Percentiles rank a stretch among this genome's conserved stretches.
phyloP scores from a whole-genome alignment of 2,888 invertebrate genomes.

The Andrena marginata region DNA sequence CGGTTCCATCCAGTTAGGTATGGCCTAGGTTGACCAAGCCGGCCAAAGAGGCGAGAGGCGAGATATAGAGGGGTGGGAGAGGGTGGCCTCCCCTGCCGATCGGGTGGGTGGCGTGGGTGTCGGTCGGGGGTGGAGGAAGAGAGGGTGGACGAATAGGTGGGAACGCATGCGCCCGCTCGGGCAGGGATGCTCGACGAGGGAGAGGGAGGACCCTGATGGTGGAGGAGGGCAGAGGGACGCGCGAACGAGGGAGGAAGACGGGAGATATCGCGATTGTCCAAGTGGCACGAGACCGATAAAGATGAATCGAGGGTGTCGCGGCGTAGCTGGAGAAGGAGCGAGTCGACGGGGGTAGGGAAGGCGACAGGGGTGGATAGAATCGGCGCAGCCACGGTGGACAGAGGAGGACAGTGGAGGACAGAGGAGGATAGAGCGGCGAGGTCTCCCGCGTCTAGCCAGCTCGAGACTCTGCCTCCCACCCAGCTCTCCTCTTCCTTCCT shows the following conservation, averaged over 20 bases:
- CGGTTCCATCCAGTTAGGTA: constrained; percentile 39
- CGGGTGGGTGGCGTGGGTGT: constrained; percentile 30
- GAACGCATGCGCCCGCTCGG: constrained; percentile 65
- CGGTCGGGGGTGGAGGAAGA: constrained; percentile 55
- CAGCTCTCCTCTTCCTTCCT: constrained; percentile 56
- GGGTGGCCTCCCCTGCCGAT: constrained; percentile 14
- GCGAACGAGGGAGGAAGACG: constrained; percentile 20
- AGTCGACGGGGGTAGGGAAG: neutral
- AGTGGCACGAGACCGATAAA: constrained; percentile 18
- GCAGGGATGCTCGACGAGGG: constrained; percentile 60
- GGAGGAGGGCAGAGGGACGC: neutral
- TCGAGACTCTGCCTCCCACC: constrained; percentile 63
- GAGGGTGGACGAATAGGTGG: constrained; percentile 69
- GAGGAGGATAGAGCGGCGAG: constrained; percentile 56
- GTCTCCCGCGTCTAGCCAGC: constrained; percentile 75
- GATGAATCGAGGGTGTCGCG: constrained; percentile 22
- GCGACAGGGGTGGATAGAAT: neutral
- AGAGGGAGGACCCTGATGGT: neutral
- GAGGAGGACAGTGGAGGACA: constrained; percentile 37
- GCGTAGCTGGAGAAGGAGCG: constrained; percentile 14
- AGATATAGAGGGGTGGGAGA: constrained; percentile 30
- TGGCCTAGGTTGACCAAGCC: constrained; percentile 47
- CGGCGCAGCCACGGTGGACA: constrained; percentile 11
- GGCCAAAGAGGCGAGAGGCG: constrained; percentile 22
- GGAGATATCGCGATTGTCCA: neutral